A percentile compares a stretch with the other conserved stretches of the same genome.
Evolutionary conservation across 1,140 invertebrate genomes (phyloP).

Genomic region (Vollenhovia emeryi): DNA sequence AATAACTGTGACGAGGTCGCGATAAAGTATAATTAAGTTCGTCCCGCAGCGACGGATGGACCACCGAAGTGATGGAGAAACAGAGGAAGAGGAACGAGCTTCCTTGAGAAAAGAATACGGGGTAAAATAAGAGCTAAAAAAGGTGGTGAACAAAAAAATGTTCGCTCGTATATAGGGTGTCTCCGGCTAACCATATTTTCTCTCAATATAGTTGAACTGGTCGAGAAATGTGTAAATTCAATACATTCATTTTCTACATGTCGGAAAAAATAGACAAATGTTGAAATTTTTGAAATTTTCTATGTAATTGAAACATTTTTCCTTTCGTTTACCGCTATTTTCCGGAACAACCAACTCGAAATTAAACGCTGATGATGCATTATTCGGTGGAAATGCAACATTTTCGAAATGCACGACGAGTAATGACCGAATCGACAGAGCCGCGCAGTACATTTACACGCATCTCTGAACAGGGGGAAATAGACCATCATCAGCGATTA

Average conservation of each 20-base stretch:
- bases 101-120: constrained; percentile 25
- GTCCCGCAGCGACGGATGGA: constrained; percentile 62
- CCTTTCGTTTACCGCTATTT: not conserved
- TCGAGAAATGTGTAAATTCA: not conserved
- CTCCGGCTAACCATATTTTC: not conserved
- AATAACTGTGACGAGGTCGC: constrained; percentile 78
- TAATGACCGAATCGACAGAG: not conserved
- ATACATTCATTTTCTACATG: not conserved
- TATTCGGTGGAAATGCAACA: constrained; percentile 7
- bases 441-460: constrained; percentile 2
- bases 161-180: constrained; percentile 30
- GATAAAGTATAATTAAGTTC: constrained; percentile 82
- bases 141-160: not conserved
- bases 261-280: not conserved
- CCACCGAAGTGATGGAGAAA: constrained; percentile 57
- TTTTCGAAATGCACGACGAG: not conserved
- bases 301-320: constrained; percentile 3
- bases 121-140: constrained; percentile 3
- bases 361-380: constrained; percentile 3
- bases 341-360: not conserved
- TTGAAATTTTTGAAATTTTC: not conserved
- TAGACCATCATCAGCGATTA: constrained; percentile 12
- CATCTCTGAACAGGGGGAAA: not conserved
- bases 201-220: not conserved
- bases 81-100: constrained; percentile 28